Evolutionary conservation across 2,113 vertebrate genomes (phyloP).

Genomic region (Maccullochella peelii): DNA sequence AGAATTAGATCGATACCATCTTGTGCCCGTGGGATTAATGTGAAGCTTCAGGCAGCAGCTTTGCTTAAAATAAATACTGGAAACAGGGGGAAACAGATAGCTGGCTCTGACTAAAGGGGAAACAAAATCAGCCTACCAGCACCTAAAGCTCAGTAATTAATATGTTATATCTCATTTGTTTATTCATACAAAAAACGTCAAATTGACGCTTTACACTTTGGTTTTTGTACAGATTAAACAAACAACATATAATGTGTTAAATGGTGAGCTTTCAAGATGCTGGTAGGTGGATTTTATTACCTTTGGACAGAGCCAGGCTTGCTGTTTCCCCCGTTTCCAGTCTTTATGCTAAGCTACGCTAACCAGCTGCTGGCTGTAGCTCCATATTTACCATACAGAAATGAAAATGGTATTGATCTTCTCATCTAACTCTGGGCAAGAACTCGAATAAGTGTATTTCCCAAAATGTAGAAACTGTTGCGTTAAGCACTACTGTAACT

Average conservation of each 20-base stretch:
- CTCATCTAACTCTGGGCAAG: not conserved
- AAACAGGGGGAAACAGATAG: not conserved
- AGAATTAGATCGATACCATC: not conserved
- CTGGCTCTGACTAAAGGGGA: not conserved
- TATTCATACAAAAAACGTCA: too few relatives aligned
- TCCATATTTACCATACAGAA: not conserved
- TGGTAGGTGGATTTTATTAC: slow-evolving; percentile 8
- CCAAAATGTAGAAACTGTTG: not conserved
- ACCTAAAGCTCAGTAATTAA: not conserved
- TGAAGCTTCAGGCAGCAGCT: not conserved
- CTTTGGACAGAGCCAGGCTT: not conserved
- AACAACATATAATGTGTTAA: not conserved
- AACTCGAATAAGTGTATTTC: not conserved
- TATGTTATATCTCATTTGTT: not conserved
- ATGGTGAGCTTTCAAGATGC: not conserved
- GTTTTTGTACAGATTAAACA: not conserved
- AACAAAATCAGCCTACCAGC: not conserved
- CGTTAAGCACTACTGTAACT: not conserved
- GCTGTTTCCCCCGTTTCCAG: not conserved
- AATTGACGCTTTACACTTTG: not conserved
- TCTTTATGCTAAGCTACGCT: slow-evolving; percentile 21
- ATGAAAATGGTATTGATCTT: not conserved
- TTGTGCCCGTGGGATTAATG: not conserved
- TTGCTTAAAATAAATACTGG: slow-evolving; percentile 12
- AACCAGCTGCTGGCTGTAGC: not conserved